Percentiles rank a stretch among this genome's conserved stretches.
phyloP scores from a whole-genome alignment of 2,113 vertebrate genomes.

The Phyllostomus discolor region DNA sequence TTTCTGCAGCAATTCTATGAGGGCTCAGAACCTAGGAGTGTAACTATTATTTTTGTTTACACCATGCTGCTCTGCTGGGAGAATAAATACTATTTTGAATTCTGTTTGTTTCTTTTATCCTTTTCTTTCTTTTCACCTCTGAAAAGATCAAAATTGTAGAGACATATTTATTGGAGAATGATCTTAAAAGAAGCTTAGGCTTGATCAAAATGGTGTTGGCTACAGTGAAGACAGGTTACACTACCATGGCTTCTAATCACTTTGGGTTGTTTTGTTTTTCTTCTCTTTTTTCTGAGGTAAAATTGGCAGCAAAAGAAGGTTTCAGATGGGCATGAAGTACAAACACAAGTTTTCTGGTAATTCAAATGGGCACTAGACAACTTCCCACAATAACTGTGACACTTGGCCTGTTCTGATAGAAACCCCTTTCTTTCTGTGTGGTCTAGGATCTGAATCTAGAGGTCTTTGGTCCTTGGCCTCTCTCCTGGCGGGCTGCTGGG shows the following conservation, averaged over 20 bases:
- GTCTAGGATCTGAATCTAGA: slow-evolving; percentile 25
- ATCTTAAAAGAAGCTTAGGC: slow-evolving; percentile 20
- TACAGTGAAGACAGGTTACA: neutral
- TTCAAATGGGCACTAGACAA: neutral
- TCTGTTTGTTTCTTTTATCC: slow-evolving; percentile 59
- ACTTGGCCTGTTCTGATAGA: neutral
- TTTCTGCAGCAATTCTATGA: slow-evolving; percentile 67
- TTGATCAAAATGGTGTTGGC: slow-evolving; percentile 36
- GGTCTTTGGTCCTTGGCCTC: neutral
- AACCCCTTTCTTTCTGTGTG: slow-evolving; percentile 32
- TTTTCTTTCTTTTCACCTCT: slow-evolving; percentile 27
- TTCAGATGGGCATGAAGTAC: neutral
- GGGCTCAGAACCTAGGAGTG: slow-evolving; percentile 68
- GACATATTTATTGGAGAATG: slow-evolving; percentile 49
- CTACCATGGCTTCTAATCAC: neutral
- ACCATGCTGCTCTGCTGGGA: slow-evolving; percentile 59
- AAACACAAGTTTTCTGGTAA: neutral
- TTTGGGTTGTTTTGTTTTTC: neutral
- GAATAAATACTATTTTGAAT: slow-evolving; percentile 58
- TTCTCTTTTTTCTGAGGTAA: neutral
- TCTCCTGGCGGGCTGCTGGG: neutral
- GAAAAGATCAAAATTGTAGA: slow-evolving; percentile 66
- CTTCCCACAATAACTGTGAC: neutral
- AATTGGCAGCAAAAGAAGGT: neutral
- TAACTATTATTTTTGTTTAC: slow-evolving; percentile 80